Evolutionary conservation across 2,113 vertebrate species (phyloP).

Genomic region (Elephas maximus): DNA sequence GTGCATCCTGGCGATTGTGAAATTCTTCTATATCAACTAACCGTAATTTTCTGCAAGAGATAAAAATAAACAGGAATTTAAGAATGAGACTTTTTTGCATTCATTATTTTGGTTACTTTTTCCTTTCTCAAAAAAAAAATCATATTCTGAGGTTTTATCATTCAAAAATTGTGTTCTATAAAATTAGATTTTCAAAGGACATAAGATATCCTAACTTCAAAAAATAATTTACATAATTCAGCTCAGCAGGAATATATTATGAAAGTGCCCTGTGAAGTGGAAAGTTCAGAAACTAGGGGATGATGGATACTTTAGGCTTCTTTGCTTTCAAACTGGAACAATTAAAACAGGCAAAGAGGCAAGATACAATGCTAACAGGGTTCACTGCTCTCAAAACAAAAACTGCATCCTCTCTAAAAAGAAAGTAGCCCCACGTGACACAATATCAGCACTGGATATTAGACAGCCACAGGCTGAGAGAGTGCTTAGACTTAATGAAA

Average conservation of each 20-base stretch:
- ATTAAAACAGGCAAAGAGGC: not conserved
- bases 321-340: slow-evolving; percentile 27
- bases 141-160: slow-evolving; percentile 18
- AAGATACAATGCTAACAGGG: not conserved
- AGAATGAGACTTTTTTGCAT: not conserved
- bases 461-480: fast-evolving
- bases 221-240: slow-evolving; percentile 5
- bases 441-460: not conserved
- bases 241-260: not conserved
- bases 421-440: not conserved
- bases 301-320: not conserved
- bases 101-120: not conserved
- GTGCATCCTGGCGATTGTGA: slow-evolving; percentile 88
- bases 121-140: slow-evolving; percentile 30
- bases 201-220: not conserved
- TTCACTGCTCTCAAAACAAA: slow-evolving; percentile 10
- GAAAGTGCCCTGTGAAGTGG: not conserved
- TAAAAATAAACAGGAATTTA: slow-evolving; percentile 44
- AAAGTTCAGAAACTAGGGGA: not conserved
- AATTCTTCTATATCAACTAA: slow-evolving; percentile 92
- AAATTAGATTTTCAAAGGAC: slow-evolving; percentile 29
- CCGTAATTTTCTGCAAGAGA: slow-evolving; percentile 90
- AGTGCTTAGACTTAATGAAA: not conserved
- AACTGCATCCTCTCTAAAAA: not conserved
- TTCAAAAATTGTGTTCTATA: slow-evolving; percentile 21